These are phyloP conservation scores for Malurus melanocephalus DNA, from an alignment of 2,113 vertebrate species.

Conservation along the genomic window DNA sequence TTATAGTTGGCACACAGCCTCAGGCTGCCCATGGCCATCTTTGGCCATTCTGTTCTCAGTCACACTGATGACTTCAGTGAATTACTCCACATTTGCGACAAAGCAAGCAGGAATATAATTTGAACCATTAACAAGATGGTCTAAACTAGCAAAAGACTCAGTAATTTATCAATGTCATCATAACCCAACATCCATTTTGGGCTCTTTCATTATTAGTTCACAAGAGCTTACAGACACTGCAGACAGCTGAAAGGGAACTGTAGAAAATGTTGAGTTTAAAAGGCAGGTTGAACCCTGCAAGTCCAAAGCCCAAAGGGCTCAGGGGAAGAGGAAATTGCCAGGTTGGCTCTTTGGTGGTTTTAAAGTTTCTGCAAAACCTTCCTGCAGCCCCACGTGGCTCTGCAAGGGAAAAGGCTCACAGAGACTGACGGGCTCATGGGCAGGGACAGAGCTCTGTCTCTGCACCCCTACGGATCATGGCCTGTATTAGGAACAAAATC, in stretches of 20 bases:
- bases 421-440: not conserved
- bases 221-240: not conserved
- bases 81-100: not conserved
- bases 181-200: not conserved
- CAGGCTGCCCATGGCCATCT: slow-evolving; percentile 1
- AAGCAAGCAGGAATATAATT: not conserved
- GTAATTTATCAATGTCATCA: not conserved
- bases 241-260: not conserved
- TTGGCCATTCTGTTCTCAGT: not conserved
- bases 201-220: not conserved
- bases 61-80: not conserved
- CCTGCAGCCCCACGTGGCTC: not conserved
- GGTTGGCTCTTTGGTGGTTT: not conserved
- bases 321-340: not conserved
- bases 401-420: too few species aligned
- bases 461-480: accelerated
- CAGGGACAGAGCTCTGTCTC: not conserved
- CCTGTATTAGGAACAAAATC: not conserved
- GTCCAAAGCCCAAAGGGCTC: not conserved
- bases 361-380: not conserved
- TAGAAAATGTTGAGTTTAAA: not conserved
- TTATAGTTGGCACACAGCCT: not conserved
- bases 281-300: not conserved
- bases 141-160: not conserved
- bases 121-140: not conserved